Conservation (phyloP, 2,888 invertebrate species). For the Machimus atricapillus region DNA sequence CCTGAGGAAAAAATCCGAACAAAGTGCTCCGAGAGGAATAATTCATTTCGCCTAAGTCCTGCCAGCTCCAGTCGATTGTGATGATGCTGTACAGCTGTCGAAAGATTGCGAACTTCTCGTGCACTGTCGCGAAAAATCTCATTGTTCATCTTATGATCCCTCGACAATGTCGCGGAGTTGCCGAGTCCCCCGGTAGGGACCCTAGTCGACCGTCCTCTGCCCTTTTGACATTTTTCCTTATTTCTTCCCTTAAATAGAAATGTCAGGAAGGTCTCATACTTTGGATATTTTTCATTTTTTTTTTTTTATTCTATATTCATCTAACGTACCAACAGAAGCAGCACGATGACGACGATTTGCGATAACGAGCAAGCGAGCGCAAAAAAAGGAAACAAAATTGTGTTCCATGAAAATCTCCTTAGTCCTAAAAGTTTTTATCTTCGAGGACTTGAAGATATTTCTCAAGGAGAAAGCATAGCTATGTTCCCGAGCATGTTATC, state of each 20-base stretch:
- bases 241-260: neutral
- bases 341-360: neutral
- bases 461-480: neutral
- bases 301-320: neutral
- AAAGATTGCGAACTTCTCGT: neutral
- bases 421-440: neutral
- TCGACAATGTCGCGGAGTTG: neutral
- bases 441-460: neutral
- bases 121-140: conserved; percentile 5
- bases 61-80: neutral
- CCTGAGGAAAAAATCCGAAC: neutral
- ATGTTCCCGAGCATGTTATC: neutral
- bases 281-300: neutral
- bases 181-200: neutral
- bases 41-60: neutral
- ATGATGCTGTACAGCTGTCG: conserved; percentile 1
- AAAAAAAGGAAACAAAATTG: neutral
- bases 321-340: neutral
- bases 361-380: neutral
- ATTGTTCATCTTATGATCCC: neutral
- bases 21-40: neutral
- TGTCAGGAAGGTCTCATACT: neutral
- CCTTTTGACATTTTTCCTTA: neutral
- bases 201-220: neutral
- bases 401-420: neutral